Conservation (phyloP, 2,113 vertebrate species). For the Isurus oxyrinchus region DNA sequence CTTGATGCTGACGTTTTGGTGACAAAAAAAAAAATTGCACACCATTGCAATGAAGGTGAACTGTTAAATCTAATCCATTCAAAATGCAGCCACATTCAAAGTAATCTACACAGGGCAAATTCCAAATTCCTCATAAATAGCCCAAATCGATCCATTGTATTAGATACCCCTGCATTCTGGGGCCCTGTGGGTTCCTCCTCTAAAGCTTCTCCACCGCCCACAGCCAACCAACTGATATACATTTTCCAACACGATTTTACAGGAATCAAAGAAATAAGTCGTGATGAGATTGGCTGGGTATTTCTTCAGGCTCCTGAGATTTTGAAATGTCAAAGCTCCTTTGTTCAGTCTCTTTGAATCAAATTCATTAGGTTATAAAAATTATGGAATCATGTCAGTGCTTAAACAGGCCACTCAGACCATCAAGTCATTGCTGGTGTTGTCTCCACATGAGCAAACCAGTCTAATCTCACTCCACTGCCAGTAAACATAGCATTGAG, state of each 20-base stretch:
- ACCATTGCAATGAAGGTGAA: not conserved
- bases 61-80: not conserved
- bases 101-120: not conserved
- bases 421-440: not conserved
- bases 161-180: not conserved
- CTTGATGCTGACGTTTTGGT: not conserved
- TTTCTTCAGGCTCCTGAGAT: not conserved
- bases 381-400: not conserved
- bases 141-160: not conserved
- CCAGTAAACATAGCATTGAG: not conserved
- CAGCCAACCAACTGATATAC: not conserved
- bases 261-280: not conserved
- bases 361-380: not conserved
- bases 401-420: not conserved
- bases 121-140: not conserved
- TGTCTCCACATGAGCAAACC: not conserved
- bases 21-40: not conserved
- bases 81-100: not conserved
- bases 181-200: not conserved
- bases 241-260: not conserved
- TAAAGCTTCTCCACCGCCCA: not conserved
- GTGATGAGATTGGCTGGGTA: not conserved
- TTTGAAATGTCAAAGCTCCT: not conserved
- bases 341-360: not conserved
- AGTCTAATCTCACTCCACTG: not conserved